phyloP scores from a whole-genome alignment of 53 echinoderm and acorn worm genomes.

The Crossaster papposus region DNA sequence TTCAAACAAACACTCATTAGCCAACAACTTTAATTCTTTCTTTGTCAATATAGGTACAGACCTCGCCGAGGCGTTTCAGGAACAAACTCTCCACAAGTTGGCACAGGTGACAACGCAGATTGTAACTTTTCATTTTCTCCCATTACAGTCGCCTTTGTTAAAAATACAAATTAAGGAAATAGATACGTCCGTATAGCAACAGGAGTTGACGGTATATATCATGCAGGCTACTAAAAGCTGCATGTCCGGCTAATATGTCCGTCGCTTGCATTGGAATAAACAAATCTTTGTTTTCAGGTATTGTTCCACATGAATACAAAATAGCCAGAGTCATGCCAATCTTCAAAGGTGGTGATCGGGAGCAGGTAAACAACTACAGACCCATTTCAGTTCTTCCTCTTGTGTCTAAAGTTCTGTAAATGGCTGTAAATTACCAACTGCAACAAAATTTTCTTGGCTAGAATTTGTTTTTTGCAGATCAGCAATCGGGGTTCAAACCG shows the following conservation, averaged over 20 bases:
- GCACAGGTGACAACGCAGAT: too few species aligned
- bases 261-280: too few species aligned
- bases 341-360: constrained; percentile 7
- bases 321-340: neutral
- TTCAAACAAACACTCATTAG: neutral
- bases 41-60: neutral
- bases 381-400: constrained; percentile 7
- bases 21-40: neutral
- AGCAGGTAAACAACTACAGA: neutral
- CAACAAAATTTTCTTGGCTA: neutral
- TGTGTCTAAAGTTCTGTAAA: neutral
- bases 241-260: neutral
- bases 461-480: neutral
- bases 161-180: too few species aligned
- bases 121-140: too few species aligned
- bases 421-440: neutral
- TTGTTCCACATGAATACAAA: too few species aligned
- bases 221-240: too few species aligned
- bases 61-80: neutral
- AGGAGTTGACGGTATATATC: too few species aligned
- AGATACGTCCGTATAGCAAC: too few species aligned
- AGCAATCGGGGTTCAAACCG: constrained; percentile 1
- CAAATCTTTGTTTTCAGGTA: too few species aligned
- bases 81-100: too few species aligned
- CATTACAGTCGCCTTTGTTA: too few species aligned